phyloP scores from a whole-genome alignment of 2,888 invertebrate species.

The Dryobota labecula region DNA sequence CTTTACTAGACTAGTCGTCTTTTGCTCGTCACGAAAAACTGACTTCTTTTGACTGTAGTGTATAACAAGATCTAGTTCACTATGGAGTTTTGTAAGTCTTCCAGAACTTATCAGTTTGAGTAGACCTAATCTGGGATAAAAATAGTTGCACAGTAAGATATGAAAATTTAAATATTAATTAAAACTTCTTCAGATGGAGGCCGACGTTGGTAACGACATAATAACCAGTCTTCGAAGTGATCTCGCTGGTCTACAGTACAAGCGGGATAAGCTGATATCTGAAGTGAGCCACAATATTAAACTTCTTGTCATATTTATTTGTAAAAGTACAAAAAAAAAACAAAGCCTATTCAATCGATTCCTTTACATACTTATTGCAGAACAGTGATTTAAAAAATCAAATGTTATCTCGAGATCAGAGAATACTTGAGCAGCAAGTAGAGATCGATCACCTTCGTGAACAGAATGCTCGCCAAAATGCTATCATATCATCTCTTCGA shows the following conservation, averaged over 20 bases:
- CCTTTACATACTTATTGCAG: constrained; percentile 79
- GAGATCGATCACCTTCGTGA: constrained; percentile 95
- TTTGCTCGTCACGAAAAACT: constrained; percentile 79
- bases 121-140: neutral
- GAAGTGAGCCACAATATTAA: constrained; percentile 90
- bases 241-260: constrained; percentile 95
- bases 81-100: constrained; percentile 78
- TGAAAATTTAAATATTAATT: neutral
- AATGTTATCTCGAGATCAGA: constrained; percentile 93
- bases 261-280: constrained; percentile 94
- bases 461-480: constrained; percentile 95
- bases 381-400: constrained; percentile 93
- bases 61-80: constrained; percentile 39
- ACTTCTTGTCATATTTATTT: neutral
- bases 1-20: constrained; percentile 80
- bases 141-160: neutral
- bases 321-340: neutral
- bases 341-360: neutral
- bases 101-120: neutral
- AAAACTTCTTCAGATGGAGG: constrained; percentile 88
- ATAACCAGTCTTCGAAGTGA: constrained; percentile 95
- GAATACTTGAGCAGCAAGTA: constrained; percentile 94
- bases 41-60: constrained; percentile 69
- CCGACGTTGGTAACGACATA: constrained; percentile 91
- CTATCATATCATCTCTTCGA: constrained; percentile 94